These are phyloP conservation scores for Xyrichtys novacula DNA, from an alignment of 2,797 vertebrate species.

Conservation along the genomic window DNA sequence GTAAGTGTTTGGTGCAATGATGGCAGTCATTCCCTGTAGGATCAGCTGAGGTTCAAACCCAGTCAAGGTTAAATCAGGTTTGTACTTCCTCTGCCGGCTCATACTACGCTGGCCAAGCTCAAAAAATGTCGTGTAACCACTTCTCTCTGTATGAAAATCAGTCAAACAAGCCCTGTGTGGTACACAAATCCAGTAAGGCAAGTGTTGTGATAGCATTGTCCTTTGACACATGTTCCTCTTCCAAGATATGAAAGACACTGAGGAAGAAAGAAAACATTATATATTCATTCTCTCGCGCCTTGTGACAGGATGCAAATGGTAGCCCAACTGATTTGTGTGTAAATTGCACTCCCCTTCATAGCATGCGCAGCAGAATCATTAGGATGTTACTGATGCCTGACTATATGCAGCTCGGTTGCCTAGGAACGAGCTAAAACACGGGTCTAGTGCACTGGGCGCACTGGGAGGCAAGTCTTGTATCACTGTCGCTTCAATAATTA, in stretches of 20 bases:
- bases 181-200: conserved; percentile 31
- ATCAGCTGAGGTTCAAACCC: conserved; percentile 34
- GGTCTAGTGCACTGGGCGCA: conserved; percentile 80
- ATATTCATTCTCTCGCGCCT: conserved; percentile 71
- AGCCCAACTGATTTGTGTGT: conserved; percentile 81
- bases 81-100: conserved; percentile 6
- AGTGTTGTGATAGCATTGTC: conserved; percentile 55
- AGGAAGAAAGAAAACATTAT: conserved; percentile 44
- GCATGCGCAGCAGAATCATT: conserved; percentile 82
- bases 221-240: conserved; percentile 60
- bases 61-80: conserved; percentile 61
- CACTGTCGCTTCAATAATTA: conserved; percentile 89
- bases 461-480: conserved; percentile 86
- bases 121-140: conserved; percentile 21
- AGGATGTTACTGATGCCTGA: conserved; percentile 87
- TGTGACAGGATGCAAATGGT: conserved; percentile 76
- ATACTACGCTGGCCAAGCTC: conserved; percentile 20
- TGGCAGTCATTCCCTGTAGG: conserved; percentile 48
- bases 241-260: conserved; percentile 58
- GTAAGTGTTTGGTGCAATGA: conserved; percentile 57
- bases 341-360: conserved; percentile 82
- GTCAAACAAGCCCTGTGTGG: conserved; percentile 27
- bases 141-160: conserved; percentile 28
- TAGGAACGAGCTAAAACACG: conserved; percentile 86
- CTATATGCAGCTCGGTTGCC: conserved; percentile 86